phyloP scores from a whole-genome alignment of 2,113 vertebrate species.

The Geothlypis trichas region DNA sequence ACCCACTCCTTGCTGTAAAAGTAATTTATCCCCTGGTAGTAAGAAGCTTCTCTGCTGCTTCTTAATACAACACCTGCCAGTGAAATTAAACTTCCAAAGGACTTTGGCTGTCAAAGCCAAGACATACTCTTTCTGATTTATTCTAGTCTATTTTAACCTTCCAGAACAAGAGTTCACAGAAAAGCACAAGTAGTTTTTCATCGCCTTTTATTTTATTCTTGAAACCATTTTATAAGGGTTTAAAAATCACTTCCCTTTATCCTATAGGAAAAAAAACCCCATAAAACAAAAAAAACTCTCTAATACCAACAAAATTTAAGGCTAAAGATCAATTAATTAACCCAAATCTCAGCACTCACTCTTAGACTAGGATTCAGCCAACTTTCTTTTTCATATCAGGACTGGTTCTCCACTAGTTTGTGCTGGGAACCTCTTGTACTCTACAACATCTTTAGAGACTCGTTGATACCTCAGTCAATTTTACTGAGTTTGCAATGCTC shows the following conservation, averaged over 20 bases:
- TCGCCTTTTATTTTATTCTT: neutral
- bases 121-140: neutral
- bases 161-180: neutral
- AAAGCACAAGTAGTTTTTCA: neutral
- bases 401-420: neutral
- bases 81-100: neutral
- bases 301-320: neutral
- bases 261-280: rapidly evolving
- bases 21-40: neutral
- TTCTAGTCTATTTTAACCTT: neutral
- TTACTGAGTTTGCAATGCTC: neutral
- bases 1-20: neutral
- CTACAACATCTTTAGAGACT: neutral
- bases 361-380: neutral
- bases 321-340: neutral
- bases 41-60: neutral
- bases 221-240: neutral
- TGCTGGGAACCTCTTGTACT: neutral
- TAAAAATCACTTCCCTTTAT: neutral
- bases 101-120: neutral
- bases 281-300: neutral
- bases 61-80: neutral
- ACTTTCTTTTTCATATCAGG: neutral
- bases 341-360: neutral
- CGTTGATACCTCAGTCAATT: neutral